A percentile compares a stretch with the other conserved stretches of the same genome.
Evolutionary conservation across 2,888 invertebrate genomes (phyloP).

Genomic region (Papilio gigon): DNA sequence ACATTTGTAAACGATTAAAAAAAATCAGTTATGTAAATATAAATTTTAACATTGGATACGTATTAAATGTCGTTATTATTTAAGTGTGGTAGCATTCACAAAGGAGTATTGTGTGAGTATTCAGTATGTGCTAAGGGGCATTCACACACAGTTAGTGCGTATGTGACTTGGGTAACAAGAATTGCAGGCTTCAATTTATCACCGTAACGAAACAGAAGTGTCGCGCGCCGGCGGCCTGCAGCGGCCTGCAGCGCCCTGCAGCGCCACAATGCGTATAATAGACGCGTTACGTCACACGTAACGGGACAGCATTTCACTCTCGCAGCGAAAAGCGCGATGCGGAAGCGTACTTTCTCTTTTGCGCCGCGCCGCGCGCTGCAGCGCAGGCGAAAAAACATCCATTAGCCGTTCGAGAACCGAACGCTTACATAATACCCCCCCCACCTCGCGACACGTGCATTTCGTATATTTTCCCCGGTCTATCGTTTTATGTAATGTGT

Average conservation of each 20-base stretch:
- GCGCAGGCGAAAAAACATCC: conserved; percentile 59
- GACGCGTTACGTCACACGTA: conserved; percentile 75
- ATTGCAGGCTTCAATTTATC: conserved; percentile 45
- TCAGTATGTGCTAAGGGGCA: not conserved
- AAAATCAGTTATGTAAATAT: no score
- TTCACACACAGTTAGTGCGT: not conserved
- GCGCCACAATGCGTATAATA: conserved; percentile 56
- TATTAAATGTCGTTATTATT: no score
- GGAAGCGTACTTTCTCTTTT: conserved; percentile 81
- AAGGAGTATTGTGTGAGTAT: not conserved
- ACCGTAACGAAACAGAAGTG: conserved; percentile 46
- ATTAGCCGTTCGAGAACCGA: conserved; percentile 49
- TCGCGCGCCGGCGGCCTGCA: conserved; percentile 43
- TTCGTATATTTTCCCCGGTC: conserved; percentile 30
- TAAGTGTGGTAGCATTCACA: not conserved
- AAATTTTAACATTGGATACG: no score
- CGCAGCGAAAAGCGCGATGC: conserved; percentile 80
- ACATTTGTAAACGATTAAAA: no score
- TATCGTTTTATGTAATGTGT: conserved; percentile 28
- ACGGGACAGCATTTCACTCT: conserved; percentile 81
- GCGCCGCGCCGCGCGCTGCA: conserved; percentile 57
- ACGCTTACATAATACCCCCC: conserved; percentile 46
- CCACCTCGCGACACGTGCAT: conserved; percentile 28
- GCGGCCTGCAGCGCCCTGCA: conserved; percentile 44
- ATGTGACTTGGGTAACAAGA: conserved; percentile 24